Conservation (phyloP, 2,797 vertebrate genomes). For the Periparus ater region DNA sequence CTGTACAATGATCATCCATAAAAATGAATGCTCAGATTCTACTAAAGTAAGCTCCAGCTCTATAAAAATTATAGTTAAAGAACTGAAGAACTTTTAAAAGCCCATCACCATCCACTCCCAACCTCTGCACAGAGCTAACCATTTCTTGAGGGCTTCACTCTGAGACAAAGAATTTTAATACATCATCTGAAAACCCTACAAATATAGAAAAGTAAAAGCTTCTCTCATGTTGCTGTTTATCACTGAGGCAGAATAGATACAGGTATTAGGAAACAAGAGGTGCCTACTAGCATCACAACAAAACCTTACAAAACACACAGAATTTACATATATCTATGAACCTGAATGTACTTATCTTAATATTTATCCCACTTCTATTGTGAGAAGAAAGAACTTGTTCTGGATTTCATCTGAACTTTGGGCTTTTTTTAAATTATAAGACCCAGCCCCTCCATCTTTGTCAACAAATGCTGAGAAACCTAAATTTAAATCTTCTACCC, state of each 20-base stretch:
- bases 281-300: background rate
- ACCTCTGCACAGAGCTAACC: background rate
- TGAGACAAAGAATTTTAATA: background rate
- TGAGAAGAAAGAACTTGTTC: background rate
- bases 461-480: background rate
- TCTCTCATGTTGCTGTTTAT: background rate
- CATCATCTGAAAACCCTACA: background rate
- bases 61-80: background rate
- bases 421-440: background rate
- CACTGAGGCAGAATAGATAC: background rate
- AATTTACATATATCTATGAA: background rate
- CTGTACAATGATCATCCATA: background rate
- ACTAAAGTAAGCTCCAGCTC: background rate
- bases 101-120: background rate
- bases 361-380: background rate
- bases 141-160: background rate
- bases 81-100: background rate
- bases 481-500: background rate
- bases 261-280: background rate
- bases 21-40: background rate
- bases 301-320: background rate
- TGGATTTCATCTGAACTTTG: background rate
- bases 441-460: background rate
- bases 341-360: background rate
- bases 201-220: background rate